These are phyloP conservation scores for Globodera ellingtonae DNA, from an alignment of 1,140 invertebrate genomes.

Conservation along the genomic window DNA sequence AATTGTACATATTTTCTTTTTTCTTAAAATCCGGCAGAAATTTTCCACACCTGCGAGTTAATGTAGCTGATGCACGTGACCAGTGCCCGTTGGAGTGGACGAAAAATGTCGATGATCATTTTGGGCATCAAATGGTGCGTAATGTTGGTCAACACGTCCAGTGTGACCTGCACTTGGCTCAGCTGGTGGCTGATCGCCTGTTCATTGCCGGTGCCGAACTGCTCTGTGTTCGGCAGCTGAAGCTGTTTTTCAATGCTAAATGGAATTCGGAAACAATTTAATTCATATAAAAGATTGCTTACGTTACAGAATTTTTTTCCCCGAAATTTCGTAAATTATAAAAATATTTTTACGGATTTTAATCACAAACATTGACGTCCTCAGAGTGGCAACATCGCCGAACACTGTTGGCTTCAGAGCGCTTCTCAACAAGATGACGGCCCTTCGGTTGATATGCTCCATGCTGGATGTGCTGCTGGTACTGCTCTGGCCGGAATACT, in stretches of 20 bases:
- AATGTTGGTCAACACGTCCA: slow-evolving; percentile 39
- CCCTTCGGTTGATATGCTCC: slow-evolving; percentile 25
- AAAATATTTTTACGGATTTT: not conserved
- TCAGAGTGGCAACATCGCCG: slow-evolving; percentile 47
- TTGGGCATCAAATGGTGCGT: slow-evolving; percentile 29
- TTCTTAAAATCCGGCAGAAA: not conserved
- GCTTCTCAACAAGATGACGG: slow-evolving; percentile 37
- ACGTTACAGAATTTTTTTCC: too few relatives aligned
- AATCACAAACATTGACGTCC: slow-evolving; percentile 22
- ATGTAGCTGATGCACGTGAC: slow-evolving; percentile 42
- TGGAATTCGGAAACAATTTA: slow-evolving; percentile 17
- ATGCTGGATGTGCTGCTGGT: slow-evolving; percentile 5
- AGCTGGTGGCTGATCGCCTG: slow-evolving; percentile 23
- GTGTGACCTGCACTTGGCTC: slow-evolving; percentile 11
- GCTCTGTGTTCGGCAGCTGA: slow-evolving; percentile 27
- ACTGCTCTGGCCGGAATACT: not conserved
- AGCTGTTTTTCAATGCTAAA: slow-evolving; percentile 50
- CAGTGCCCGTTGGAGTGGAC: slow-evolving; percentile 43
- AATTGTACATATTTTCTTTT: slow-evolving; percentile 7
- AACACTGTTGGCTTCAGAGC: slow-evolving; percentile 56
- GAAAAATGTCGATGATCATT: slow-evolving; percentile 39
- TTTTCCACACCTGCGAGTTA: slow-evolving; percentile 19
- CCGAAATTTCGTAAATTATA: slow-evolving; percentile 15
- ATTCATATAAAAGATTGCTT: too few relatives aligned
- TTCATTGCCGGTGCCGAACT: slow-evolving; percentile 13